A percentile compares a stretch with the other conserved stretches of the same genome.
These are phyloP conservation scores for Coptotermes formosanus DNA, from an alignment of 1,140 invertebrate genomes.

Conservation along the genomic window DNA sequence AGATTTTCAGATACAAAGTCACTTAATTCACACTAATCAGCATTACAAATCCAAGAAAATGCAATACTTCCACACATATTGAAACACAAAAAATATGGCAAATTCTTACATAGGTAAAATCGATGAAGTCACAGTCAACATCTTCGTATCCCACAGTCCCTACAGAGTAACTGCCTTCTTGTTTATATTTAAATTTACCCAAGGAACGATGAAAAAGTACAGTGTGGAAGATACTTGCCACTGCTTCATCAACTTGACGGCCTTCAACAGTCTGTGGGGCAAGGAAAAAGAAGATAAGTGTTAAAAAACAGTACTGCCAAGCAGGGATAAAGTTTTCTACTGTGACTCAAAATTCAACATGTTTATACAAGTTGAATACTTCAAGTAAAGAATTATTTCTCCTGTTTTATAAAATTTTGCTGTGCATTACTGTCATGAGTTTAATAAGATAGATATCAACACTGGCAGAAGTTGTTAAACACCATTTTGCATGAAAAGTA, in stretches of 20 bases:
- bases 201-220: slow-evolving; percentile 90
- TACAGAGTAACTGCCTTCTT: slow-evolving; percentile 90
- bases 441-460: too few relatives aligned
- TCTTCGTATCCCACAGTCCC: slow-evolving; percentile 93
- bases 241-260: slow-evolving; percentile 91
- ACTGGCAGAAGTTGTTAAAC: too few relatives aligned
- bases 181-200: slow-evolving; percentile 93
- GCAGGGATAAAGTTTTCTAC: background rate
- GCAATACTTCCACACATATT: too few relatives aligned
- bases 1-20: too few relatives aligned
- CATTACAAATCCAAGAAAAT: too few relatives aligned
- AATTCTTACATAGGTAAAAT: slow-evolving; percentile 85
- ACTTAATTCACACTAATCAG: too few relatives aligned
- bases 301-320: slow-evolving; percentile 22
- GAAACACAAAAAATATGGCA: background rate
- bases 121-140: slow-evolving; percentile 95
- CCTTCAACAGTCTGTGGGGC: slow-evolving; percentile 74
- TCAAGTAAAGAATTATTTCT: too few relatives aligned
- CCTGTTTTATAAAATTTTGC: too few relatives aligned
- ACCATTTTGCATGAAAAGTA: too few relatives aligned
- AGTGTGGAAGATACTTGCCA: slow-evolving; percentile 92
- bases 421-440: too few relatives aligned
- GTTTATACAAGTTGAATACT: too few relatives aligned
- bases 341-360: too few relatives aligned
- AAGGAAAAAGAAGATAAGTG: slow-evolving; percentile 26